phyloP scores from a whole-genome alignment of 1,140 invertebrate genomes.

The Scylla paramamosain region DNA sequence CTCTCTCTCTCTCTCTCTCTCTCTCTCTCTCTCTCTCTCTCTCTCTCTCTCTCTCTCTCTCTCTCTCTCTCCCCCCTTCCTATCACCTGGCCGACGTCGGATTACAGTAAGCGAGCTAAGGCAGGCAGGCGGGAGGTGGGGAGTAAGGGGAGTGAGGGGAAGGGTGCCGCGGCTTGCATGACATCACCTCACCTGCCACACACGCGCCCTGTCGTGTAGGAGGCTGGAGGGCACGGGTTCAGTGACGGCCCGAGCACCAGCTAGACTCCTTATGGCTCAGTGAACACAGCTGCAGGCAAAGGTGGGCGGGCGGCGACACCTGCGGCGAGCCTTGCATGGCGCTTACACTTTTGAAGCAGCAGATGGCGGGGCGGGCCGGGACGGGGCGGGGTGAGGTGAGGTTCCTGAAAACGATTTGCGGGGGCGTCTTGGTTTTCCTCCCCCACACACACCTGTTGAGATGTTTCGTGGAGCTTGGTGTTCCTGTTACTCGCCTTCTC shows the following conservation, averaged over 20 bases:
- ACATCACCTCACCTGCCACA: neutral
- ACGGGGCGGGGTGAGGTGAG: neutral
- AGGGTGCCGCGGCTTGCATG: neutral
- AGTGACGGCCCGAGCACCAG: neutral
- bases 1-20: too few relatives aligned
- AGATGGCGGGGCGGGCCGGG: neutral
- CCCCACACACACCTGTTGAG: neutral
- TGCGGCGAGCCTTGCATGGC: neutral
- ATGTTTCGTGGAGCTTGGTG: neutral
- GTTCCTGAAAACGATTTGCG: neutral
- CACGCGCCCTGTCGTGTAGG: neutral
- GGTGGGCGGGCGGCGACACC: neutral
- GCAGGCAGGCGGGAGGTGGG: neutral
- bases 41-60: neutral
- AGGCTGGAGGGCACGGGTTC: neutral
- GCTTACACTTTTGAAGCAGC: neutral
- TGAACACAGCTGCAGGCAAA: neutral
- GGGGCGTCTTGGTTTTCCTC: neutral
- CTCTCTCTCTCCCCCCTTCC: too few relatives aligned
- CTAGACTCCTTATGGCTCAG: neutral
- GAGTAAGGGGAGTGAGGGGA: neutral
- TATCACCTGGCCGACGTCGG: neutral
- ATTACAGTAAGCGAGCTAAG: neutral
- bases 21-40: too few relatives aligned
- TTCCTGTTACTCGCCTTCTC: neutral